Base-by-base conservation (phyloP, 2,888 invertebrate species). In the Trissolcus brochymenae region DNA sequence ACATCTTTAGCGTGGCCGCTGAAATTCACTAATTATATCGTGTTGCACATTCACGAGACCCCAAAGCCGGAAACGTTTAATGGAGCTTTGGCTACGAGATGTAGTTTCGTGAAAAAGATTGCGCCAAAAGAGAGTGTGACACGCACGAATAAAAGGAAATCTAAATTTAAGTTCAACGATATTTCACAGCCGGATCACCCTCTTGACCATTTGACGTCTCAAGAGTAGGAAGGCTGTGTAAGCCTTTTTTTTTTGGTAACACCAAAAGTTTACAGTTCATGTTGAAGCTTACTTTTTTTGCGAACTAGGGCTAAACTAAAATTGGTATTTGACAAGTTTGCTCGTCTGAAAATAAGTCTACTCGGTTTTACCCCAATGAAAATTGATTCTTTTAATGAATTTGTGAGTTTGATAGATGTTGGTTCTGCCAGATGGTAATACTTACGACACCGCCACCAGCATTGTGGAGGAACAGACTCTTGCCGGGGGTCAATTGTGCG, bases 371-470 rank as follows among this genome's bases (percentile, higher is more conserved):
- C 9, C 9, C 35, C 11, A 35, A 35, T 35, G 46, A 16, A 46
- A 46, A 46, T 46, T 16, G n/a, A 46, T 6, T 46, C 46, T n/a
- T 14, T n/a, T 3, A 16, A 16, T 29, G 29, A 51, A 50, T 19
- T 16, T 46, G n/a, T 19, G 51, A 11, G 13, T n/a, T 56, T 41
- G 35, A 40, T 40, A 40, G 17, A 56, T 35, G 54, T 7, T 6
- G 6, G 40, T 51, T 16, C 6, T 51, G 14, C 57, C 40, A 70
- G 51, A 66, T 61, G 66, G 29, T 21, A 13, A 65, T 77, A 93
- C 95, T 94, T 90, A 95, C 96, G 91, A 96, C 95, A 76, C 95
- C 96, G 75, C 96, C 96, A 40, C 95, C 96, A 82, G 95, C 95
- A 40, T 95, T 95, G 88, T 96, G 95, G 13, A 96, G 92, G 73